Evolutionary conservation across 2,888 invertebrate genomes (phyloP).

Genomic region (Leptinotarsa tumamoca): DNA sequence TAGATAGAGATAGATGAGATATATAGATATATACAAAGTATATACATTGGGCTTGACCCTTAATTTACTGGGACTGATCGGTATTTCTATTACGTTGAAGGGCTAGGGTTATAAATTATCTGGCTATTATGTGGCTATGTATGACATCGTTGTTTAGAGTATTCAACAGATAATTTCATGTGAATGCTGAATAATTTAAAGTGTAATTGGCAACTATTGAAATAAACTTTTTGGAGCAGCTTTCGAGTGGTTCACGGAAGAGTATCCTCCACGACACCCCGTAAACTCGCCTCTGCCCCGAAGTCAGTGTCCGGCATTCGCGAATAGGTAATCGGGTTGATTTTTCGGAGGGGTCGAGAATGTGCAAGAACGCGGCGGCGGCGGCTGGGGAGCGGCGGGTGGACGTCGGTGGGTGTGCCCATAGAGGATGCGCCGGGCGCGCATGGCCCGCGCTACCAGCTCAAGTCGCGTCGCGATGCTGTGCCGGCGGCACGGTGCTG

Average conservation of each 20-base stretch:
- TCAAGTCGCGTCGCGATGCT: constrained; percentile 60
- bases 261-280: background rate
- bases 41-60: no score
- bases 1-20: no score
- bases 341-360: constrained; percentile 58
- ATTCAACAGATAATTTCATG: no score
- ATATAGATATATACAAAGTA: no score
- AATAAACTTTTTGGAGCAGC: background rate
- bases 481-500: constrained; percentile 67
- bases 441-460: constrained; percentile 62
- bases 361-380: constrained; percentile 61
- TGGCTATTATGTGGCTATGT: no score
- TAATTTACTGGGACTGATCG: no score
- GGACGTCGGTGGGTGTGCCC: constrained; percentile 61
- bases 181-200: no score
- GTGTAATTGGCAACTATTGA: no score
- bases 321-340: constrained; percentile 21
- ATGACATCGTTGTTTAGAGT: no score
- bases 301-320: constrained; percentile 11
- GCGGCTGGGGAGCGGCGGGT: constrained; percentile 43
- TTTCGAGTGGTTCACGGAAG: background rate
- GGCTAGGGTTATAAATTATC: no score
- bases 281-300: constrained; percentile 6
- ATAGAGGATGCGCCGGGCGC: constrained; percentile 58
- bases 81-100: no score